Base-by-base conservation (phyloP, 2,797 vertebrate species). In the Cossypha dichroa region DNA sequence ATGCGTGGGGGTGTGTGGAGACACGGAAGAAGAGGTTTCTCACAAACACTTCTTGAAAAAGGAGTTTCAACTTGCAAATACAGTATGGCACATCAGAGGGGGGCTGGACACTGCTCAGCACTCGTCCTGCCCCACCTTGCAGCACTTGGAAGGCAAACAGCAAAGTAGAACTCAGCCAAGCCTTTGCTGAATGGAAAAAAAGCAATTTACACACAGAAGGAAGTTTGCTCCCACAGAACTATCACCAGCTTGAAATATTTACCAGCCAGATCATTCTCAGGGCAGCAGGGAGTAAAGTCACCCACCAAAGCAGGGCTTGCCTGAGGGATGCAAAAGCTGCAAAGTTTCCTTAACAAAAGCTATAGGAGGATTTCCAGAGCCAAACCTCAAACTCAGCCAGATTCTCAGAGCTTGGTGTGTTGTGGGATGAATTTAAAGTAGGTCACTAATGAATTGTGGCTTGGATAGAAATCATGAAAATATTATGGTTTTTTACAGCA, bases 91-190 rank as follows among this genome's bases (percentile, higher is more conserved):
- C 94, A 40, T 62, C 66, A 76, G 89, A 91, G 90, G 79, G 17
- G 86, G 84, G 88, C 81, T 66, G 54, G 46, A 40, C 68, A 6
- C 0, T 22, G 88, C 85, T 60, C 43, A 54, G 91, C 73, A 13
- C 79, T 73, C 8, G 46, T 46, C 48, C 80, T 8, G 58, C 88
- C 95, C 43, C 3, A 90, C 87, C 93, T 91, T 85, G 77, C 94
- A 91, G 94, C 94, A 88, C 62, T 91, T 78, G 45, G 62, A 96
- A 96, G 93, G 94, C 95, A 95, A 92, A 95, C 62, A 95, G 69
- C 34, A 72, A 94, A 94, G 80, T 51, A 85, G 59, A 92, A 63
- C 60, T 90, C 70, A 90, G 92, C 85, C 85, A 94, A 96, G 87
- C 81, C 68, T 90, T 86, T 59, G 82, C 69, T 88, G 55, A 75